Base-by-base conservation (phyloP, 1,140 invertebrate genomes). In the Pseudomyrmex flavicornis region DNA sequence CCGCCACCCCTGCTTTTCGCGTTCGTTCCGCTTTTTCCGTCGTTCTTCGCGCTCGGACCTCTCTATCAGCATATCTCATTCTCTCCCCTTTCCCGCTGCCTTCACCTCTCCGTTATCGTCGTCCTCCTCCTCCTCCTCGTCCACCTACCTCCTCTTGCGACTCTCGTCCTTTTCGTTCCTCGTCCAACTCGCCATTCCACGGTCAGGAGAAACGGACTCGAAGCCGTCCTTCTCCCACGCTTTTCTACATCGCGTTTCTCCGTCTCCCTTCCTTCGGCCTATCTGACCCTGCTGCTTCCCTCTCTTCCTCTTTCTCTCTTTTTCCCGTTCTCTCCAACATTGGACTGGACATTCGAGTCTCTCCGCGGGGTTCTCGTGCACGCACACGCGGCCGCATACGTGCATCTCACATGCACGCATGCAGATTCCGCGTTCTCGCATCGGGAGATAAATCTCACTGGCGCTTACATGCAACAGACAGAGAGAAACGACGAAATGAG, bases 371-470 rank as follows among this genome's bases (percentile, higher is more conserved):
- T 77, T 80, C 84, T 63, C 86, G 22, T 82, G 59, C 74, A 82
- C 83, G 70, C 61, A 70, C 76, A 66, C 76, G 63, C 69, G 69
- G 5, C 46, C 83, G 52, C 85, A 68, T 82, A 86, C 74, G 80
- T 86, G 80, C 84, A 86, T 84, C 62, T 68, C 84, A 80, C 83
- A 84, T 70, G 90, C 90, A 85, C 85, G 85, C 76, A 79, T 84
- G 82, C 84, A 85, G 75, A 80, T 75, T 82, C 75, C 87, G 68
- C 80, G 89, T 91, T 91, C 90, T 91, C 87, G 88, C 91, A 92
- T 91, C 90, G 91, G 68, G 87, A 88, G 90, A 93, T 93, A 93
- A 93, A 93, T 93, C 91, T 92, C 90, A 68, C 87, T 84, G 92
- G 90, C 89, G 91, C 89, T 93, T 91, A 91, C 90, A 88, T 87